phyloP scores from a whole-genome alignment of 2,888 invertebrate genomes.

The Thereva unica region DNA sequence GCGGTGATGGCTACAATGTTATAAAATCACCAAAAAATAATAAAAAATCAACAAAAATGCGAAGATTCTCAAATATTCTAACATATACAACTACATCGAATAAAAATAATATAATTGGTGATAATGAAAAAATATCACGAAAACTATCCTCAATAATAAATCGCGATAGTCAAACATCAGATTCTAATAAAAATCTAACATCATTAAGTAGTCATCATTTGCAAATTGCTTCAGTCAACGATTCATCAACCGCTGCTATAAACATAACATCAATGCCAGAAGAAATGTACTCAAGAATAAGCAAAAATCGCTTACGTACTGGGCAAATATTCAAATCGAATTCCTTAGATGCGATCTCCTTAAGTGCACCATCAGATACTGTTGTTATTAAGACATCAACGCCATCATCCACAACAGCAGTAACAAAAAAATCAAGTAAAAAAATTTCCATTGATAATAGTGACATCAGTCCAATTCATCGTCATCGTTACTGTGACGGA shows the following conservation, averaged over 20 bases:
- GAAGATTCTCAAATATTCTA: slow-evolving; percentile 57
- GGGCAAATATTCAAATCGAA: slow-evolving; percentile 53
- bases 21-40: slow-evolving; percentile 41
- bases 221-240: neutral
- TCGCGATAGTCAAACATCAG: neutral
- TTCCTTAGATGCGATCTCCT: slow-evolving; percentile 55
- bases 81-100: slow-evolving; percentile 47
- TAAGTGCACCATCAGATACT: slow-evolving; percentile 12
- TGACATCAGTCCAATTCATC: slow-evolving; percentile 34
- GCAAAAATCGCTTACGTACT: slow-evolving; percentile 40
- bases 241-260: neutral
- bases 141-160: neutral
- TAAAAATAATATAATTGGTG: slow-evolving; percentile 8
- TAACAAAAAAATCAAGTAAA: slow-evolving; percentile 48
- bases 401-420: slow-evolving; percentile 50
- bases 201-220: neutral
- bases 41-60: slow-evolving; percentile 52
- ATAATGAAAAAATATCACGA: neutral
- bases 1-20: slow-evolving; percentile 27
- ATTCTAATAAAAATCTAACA: neutral
- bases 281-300: slow-evolving; percentile 56
- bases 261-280: slow-evolving; percentile 43
- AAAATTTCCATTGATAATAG: slow-evolving; percentile 53
- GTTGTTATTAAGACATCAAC: slow-evolving; percentile 42
- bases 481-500: slow-evolving; percentile 15